phyloP scores from a whole-genome alignment of 2,888 invertebrate genomes.

The Rotaria macrura region DNA sequence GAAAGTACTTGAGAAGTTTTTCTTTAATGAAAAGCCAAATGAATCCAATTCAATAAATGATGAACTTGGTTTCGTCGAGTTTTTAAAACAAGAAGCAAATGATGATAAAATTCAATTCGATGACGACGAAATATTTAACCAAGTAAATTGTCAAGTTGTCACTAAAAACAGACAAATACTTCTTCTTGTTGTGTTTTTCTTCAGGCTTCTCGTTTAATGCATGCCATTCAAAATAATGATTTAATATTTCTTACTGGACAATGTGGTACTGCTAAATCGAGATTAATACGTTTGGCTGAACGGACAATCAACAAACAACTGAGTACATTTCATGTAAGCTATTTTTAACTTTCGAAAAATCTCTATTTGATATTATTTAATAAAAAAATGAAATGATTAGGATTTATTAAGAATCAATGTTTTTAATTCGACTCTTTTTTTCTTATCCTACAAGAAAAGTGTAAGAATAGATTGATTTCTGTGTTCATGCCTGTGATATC shows the following conservation, averaged over 20 bases:
- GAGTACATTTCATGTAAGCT: neutral
- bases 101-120: neutral
- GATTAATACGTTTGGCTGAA: neutral
- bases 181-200: no score
- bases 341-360: neutral
- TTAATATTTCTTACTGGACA: constrained; percentile 4
- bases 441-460: no score
- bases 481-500: no score
- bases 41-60: neutral
- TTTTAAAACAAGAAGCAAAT: neutral
- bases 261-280: neutral
- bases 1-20: neutral
- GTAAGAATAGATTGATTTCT: no score
- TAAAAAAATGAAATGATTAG: no score
- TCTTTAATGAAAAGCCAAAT: neutral
- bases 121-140: neutral
- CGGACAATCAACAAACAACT: constrained; percentile 5
- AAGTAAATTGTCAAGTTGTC: neutral
- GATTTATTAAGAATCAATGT: no score
- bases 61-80: neutral
- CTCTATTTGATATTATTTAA: no score
- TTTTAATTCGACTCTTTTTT: no score
- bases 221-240: neutral
- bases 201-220: constrained; percentile 12
- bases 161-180: no score